These are phyloP conservation scores for Neogale vison DNA, from an alignment of 2,113 vertebrate genomes.

Conservation along the genomic window DNA sequence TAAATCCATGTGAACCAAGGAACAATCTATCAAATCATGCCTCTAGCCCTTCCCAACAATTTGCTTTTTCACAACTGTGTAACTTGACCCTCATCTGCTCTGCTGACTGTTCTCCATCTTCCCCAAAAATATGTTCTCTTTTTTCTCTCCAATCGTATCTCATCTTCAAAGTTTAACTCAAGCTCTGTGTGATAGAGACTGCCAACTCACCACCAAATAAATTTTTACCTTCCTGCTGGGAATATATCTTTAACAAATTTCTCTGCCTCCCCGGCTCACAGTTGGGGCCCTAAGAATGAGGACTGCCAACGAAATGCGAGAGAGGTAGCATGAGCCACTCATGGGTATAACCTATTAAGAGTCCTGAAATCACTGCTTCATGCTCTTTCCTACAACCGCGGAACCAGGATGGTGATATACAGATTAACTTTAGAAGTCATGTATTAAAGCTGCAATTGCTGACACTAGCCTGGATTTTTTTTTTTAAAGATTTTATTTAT, in stretches of 20 bases:
- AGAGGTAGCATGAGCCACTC: neutral
- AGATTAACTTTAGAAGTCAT: neutral
- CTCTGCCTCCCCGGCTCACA: neutral
- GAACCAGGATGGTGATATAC: neutral
- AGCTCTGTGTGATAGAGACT: neutral
- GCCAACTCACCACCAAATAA: neutral
- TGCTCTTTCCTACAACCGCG: neutral
- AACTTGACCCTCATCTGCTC: neutral
- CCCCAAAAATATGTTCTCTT: neutral
- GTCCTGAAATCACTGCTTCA: neutral
- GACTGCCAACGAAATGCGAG: neutral
- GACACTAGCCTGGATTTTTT: neutral
- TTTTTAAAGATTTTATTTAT: too few relatives aligned
- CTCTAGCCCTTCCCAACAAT: neutral
- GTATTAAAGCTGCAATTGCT: neutral
- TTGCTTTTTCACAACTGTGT: neutral
- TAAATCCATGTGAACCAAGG: neutral
- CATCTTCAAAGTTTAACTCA: slow-evolving; percentile 8
- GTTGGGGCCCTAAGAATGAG: neutral
- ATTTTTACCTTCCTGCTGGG: neutral
- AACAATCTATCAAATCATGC: neutral
- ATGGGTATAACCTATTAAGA: neutral
- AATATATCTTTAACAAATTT: neutral
- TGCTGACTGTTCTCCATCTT: neutral
- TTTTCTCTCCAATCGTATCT: neutral